Base-by-base conservation (phyloP, 2,113 vertebrate species). In the Falco punctatus region DNA sequence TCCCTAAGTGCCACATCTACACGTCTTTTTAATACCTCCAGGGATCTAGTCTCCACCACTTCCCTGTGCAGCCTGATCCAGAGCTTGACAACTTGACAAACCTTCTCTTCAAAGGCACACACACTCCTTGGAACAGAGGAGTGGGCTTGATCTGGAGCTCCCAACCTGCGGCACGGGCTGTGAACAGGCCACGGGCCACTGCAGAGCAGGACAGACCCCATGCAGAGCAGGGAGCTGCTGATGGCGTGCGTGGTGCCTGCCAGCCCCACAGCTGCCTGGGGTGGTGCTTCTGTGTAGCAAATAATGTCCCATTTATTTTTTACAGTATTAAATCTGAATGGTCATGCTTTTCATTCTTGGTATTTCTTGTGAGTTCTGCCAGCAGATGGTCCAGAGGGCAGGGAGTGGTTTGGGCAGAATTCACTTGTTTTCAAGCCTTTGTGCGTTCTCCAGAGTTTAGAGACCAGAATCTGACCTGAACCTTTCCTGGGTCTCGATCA, bases 151-250 rank as follows among this genome's bases (percentile, higher is more conserved):
- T 42, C 17, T 11, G 48, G 62, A 55, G 26, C 35, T 72, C 67
- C 35, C 49, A 46, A 15, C n/a, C 51, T 18, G 22, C 22, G 21
- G 59, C 67, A 11, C 0, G 1, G 38, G 32, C 74, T 0, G 15
- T 28, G 42, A 71, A 22, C 1, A 4, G 51, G 18, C 59, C 59
- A 18, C 0, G 1, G 27, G n/a, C 44, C 2, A 2, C 59, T 18
- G 26, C 38, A 28, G 54, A 32, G 33, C 0, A 0, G 58, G 73
- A 59, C 27, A 6, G 55, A 26, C 20, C 40, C 69, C 32, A 11
- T 0, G 15, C 40, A 19, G 42, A 33, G 64, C 49, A 11, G 23
- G 46, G 58, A 73, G 40, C 21, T 27, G 58, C 54, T 65, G 81
- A 58, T 48, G 67, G 24, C 7, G 11, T 42, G 22, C 3, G 1